Conservation (phyloP, 2,797 vertebrate genomes). For the Poecile montanus region DNA sequence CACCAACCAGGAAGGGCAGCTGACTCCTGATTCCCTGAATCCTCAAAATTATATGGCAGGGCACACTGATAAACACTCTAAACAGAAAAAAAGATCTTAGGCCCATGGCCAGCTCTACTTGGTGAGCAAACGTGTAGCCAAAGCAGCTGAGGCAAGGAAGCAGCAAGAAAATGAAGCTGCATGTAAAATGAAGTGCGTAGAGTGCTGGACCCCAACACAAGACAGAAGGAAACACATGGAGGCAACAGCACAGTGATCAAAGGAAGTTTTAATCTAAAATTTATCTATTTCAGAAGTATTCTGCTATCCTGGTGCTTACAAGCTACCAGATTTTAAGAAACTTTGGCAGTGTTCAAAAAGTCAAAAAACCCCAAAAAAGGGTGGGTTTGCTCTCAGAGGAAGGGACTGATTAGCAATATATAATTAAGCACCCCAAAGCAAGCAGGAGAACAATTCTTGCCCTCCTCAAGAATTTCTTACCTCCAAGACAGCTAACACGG, state of each 20-base stretch:
- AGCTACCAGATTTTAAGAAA: not conserved
- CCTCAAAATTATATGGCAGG: not conserved
- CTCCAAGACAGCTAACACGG: slow-evolving; percentile 94
- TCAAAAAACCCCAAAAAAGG: not conserved
- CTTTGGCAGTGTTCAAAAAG: not conserved
- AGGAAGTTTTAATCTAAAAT: not conserved
- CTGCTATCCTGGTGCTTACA: not conserved
- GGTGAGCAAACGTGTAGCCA: not conserved
- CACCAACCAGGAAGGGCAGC: not conserved
- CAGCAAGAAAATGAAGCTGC: not conserved
- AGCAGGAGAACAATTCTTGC: not conserved
- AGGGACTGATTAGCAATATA: not conserved
- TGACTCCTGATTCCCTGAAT: rapidly evolving
- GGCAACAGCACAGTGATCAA: not conserved
- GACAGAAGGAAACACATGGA: not conserved
- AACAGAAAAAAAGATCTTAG: not conserved
- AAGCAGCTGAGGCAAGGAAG: not conserved
- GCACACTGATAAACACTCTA: not conserved
- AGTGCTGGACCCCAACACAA: not conserved
- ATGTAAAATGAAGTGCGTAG: not conserved
- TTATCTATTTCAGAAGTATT: not conserved
- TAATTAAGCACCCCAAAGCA: not conserved
- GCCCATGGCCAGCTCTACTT: not conserved
- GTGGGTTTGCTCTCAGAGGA: not conserved
- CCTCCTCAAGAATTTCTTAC: slow-evolving; percentile 66